Conservation (phyloP, 1,140 invertebrate genomes). For the Amphibalanus amphitrite region DNA sequence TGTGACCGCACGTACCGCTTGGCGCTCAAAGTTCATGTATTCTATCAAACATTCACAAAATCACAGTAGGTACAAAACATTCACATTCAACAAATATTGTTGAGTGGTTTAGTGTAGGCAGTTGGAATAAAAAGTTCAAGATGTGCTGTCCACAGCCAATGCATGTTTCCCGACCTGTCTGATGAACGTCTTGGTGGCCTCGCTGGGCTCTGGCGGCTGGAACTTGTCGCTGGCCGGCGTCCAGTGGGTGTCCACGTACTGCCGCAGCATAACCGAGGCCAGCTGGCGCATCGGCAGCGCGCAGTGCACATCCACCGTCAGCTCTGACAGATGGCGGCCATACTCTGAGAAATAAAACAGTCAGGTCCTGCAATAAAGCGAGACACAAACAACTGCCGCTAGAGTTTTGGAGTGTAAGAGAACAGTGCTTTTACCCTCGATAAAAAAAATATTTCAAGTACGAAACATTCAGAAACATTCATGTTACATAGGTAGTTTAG, state of each 20-base stretch:
- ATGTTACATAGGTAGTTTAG: not conserved
- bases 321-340: constrained; percentile 52
- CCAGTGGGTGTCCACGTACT: constrained; percentile 62
- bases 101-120: not conserved
- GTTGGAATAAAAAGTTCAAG: not conserved
- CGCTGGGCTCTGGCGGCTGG: not conserved
- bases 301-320: constrained; percentile 48
- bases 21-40: not conserved
- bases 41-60: not conserved
- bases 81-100: not conserved
- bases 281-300: constrained; percentile 45
- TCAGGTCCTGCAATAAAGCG: constrained; percentile 6
- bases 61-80: too few species aligned
- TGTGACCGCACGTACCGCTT: not conserved
- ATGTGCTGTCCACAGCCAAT: too few species aligned
- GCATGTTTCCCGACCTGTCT: not conserved
- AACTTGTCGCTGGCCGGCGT: constrained; percentile 30
- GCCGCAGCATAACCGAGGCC: constrained; percentile 51
- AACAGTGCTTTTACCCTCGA: constrained; percentile 2
- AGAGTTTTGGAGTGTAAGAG: constrained; percentile 2
- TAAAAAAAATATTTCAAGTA: constrained; percentile 7
- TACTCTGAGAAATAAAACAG: constrained; percentile 33
- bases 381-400: not conserved
- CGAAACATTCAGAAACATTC: constrained; percentile 2
- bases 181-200: not conserved